Evolutionary conservation across 2,113 vertebrate genomes (phyloP).

Genomic region (Myxocyprinus asiaticus): DNA sequence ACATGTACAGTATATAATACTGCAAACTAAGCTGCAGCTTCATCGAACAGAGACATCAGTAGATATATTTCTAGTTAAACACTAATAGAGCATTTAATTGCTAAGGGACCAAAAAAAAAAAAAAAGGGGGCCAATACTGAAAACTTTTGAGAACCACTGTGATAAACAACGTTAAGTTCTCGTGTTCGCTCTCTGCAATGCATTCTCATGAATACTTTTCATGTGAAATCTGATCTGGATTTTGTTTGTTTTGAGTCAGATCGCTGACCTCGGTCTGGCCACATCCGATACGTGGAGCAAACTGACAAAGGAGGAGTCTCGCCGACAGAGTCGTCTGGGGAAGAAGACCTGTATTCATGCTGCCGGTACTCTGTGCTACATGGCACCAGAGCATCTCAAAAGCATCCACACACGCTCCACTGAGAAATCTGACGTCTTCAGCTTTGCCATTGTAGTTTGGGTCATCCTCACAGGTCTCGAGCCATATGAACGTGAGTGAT

Average conservation of each 20-base stretch:
- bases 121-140: no score
- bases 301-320: conserved; percentile 84
- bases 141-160: no score
- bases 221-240: background rate
- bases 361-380: conserved; percentile 91
- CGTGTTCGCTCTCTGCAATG: no score
- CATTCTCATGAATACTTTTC: no score
- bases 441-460: conserved; percentile 93
- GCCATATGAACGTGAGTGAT: conserved; percentile 88
- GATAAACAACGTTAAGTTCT: no score
- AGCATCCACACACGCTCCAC: conserved; percentile 78
- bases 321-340: conserved; percentile 64
- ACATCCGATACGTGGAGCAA: conserved; percentile 89
- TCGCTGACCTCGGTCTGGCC: conserved; percentile 91
- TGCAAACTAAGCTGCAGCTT: no score
- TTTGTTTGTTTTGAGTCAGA: conserved; percentile 69
- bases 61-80: no score
- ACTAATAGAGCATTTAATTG: no score
- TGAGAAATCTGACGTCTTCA: conserved; percentile 94
- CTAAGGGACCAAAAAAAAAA: no score
- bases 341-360: conserved; percentile 55
- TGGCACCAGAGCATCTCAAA: conserved; percentile 90
- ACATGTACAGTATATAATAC: no score
- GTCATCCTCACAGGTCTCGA: conserved; percentile 85
- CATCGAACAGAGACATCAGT: no score